Evolutionary conservation across 2,113 vertebrate genomes (phyloP), one percentile per base, ranked within the genome.

Genomic region (Dipodomys stephensi): DNA sequence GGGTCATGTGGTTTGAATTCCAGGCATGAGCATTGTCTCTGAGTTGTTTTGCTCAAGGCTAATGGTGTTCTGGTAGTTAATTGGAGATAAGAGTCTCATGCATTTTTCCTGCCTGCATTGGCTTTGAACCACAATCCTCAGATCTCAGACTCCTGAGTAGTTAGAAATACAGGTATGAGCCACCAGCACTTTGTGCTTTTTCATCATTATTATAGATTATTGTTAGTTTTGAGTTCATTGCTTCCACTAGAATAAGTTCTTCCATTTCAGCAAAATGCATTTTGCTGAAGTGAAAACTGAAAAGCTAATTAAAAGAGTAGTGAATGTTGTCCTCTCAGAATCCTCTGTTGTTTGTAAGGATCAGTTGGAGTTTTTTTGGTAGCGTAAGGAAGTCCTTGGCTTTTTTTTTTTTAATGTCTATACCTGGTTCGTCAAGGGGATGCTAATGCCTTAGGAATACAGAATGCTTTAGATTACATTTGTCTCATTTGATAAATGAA

Each of bases 191-290:
- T 49, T 9, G 49, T 49, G 49, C 10, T 49, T 9, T 39, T 1
- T 83, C 32, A 4, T 62, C 65, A 13, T 65, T 22, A 62, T 62
- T 62, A 5, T 30, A 65, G 49, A 30, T 23, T 85, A 6, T 74
- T 53, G 6, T 81, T 83, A n/a, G n/a, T 91, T 95, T 78, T 95
- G 13, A 81, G 12, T 71, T 82, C 20, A 46, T 90, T 87, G 67
- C n/a, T 91, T 91, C 19, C 8, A 80, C 15, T 15, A 39, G 28
- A 79, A 30, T 87, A 73, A 74, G 0, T 80, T 88, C 22, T 68
- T 84, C 32, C 28, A 60, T 6, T 60, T 74, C 20, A 83, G 20
- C 23, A 62, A 84, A 88, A 69, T 53, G 18, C 16, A 88, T 84
- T 93, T 79, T 73, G 23, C 72, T 79, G 25, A 67, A 80, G 69